These are phyloP conservation scores for Belonocnema kinseyi DNA, from an alignment of 1,140 invertebrate genomes.

Conservation along the genomic window DNA sequence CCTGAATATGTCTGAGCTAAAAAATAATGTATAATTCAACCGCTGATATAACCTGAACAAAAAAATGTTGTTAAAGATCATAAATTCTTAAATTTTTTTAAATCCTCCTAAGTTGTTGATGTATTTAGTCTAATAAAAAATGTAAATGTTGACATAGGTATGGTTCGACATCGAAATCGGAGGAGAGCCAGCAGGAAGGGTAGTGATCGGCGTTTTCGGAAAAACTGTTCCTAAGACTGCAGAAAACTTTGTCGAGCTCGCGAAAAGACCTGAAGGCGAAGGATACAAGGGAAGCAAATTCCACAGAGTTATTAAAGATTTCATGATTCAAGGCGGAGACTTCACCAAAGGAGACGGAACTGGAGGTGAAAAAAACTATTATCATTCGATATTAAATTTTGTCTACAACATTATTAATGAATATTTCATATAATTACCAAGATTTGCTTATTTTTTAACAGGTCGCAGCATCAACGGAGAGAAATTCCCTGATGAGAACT, in stretches of 20 bases:
- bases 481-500: constrained; percentile 96
- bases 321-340: constrained; percentile 97
- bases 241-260: constrained; percentile 92
- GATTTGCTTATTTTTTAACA: constrained; percentile 63
- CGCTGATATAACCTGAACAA: too few relatives aligned
- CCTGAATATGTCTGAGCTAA: too few relatives aligned
- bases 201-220: constrained; percentile 96
- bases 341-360: constrained; percentile 95
- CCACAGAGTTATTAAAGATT: constrained; percentile 94
- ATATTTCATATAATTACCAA: not conserved
- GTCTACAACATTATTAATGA: not conserved
- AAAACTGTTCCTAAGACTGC: constrained; percentile 97
- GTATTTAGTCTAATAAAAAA: not conserved
- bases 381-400: constrained; percentile 27
- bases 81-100: too few relatives aligned
- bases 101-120: too few relatives aligned
- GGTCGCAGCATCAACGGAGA: constrained; percentile 96
- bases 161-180: constrained; percentile 96
- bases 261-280: constrained; percentile 85
- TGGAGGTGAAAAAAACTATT: constrained; percentile 79
- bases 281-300: constrained; percentile 94
- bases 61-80: too few relatives aligned
- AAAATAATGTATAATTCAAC: too few relatives aligned
- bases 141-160: constrained; percentile 80
- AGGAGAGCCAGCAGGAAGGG: constrained; percentile 82